Conservation (phyloP, 2,113 vertebrate genomes). For the Marmota flaviventris region DNA sequence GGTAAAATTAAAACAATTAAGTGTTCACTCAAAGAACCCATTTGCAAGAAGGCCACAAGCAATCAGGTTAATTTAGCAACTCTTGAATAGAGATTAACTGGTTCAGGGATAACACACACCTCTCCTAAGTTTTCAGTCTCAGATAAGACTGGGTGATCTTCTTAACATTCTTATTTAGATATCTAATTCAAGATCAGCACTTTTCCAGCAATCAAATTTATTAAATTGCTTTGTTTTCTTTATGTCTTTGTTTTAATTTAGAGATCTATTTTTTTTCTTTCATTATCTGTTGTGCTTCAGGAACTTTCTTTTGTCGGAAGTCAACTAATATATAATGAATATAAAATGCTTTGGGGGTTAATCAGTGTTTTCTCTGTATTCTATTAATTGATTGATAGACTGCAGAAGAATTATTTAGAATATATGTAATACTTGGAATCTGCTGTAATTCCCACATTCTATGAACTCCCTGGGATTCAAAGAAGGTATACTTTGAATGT, state of each 20-base stretch:
- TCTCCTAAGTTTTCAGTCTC: background rate
- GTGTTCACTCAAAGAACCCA: background rate
- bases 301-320: background rate
- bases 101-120: background rate
- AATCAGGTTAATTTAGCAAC: background rate
- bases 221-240: conserved; percentile 57
- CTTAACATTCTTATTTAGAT: conserved; percentile 49
- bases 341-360: background rate
- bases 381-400: background rate
- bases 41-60: background rate
- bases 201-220: conserved; percentile 34
- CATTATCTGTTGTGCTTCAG: conserved; percentile 13
- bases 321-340: background rate
- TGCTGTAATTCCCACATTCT: background rate
- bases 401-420: background rate
- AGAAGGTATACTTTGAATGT: background rate
- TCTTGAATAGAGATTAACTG: background rate
- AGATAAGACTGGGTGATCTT: conserved; percentile 59
- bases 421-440: conserved; percentile 2
- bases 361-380: background rate
- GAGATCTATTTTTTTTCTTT: background rate
- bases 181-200: conserved; percentile 62
- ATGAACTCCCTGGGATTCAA: background rate
- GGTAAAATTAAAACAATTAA: background rate
- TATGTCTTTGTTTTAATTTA: conserved; percentile 71